Evolutionary conservation across 1,140 invertebrate species (phyloP).

Genomic region (Archivesica marissinica): DNA sequence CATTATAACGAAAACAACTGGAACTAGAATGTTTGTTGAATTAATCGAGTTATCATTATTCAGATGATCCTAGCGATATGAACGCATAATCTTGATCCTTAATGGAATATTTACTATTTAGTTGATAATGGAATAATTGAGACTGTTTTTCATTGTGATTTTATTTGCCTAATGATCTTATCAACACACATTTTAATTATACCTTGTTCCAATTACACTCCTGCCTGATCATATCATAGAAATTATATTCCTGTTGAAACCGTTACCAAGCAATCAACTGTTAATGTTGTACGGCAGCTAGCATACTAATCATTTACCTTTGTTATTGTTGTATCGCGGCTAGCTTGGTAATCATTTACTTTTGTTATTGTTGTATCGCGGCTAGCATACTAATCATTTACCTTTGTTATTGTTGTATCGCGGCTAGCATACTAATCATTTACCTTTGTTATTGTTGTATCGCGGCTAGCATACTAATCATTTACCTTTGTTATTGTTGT

Average conservation of each 20-base stretch:
- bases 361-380: no score
- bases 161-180: conserved; percentile 25
- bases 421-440: no score
- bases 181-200: conserved; percentile 36
- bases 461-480: no score
- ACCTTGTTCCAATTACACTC: conserved; percentile 23
- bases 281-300: no score
- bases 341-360: no score
- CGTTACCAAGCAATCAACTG: conserved; percentile 1
- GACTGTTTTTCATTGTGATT: background rate
- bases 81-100: background rate
- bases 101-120: conserved; percentile 47
- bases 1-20: background rate
- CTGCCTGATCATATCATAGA: background rate
- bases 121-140: conserved; percentile 32
- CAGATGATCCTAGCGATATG: background rate
- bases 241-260: background rate
- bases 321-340: no score
- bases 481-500: no score
- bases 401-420: no score
- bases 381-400: no score
- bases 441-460: no score
- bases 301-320: no score
- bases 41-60: conserved; percentile 4
- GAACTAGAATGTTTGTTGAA: conserved; percentile 3